Evolutionary conservation across 2,113 vertebrate species (phyloP).

Genomic region (Salvelinus sp.): DNA sequence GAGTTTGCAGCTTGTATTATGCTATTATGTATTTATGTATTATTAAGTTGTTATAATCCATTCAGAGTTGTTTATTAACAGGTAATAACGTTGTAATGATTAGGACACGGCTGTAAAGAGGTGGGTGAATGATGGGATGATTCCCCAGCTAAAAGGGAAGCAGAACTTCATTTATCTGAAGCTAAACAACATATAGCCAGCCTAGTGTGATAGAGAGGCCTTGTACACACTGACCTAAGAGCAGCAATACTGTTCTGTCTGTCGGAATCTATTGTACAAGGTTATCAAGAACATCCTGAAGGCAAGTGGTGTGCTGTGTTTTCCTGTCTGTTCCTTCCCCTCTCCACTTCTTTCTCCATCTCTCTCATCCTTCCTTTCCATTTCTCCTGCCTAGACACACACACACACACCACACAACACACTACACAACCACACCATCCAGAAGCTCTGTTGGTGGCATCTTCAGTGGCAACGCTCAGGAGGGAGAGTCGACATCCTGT

Average conservation of each 20-base stretch:
- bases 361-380: neutral
- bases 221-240: conserved; percentile 22
- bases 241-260: conserved; percentile 17
- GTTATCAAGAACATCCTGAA: conserved; percentile 6
- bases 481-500: conserved; percentile 65
- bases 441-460: conserved; percentile 72
- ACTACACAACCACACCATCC: conserved; percentile 62
- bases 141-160: no score
- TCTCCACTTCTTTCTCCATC: neutral
- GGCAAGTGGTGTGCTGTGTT: neutral
- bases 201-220: conserved; percentile 21
- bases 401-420: neutral
- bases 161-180: neutral
- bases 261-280: conserved; percentile 17
- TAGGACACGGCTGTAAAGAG: no score
- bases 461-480: conserved; percentile 58
- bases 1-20: no score
- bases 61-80: no score
- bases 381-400: neutral
- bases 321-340: neutral
- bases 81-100: no score
- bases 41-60: no score
- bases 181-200: neutral
- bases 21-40: no score
- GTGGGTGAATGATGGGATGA: no score